Evolutionary conservation across 2,113 vertebrate species (phyloP), one percentile per base, ranked within the genome.

Genomic region (Alethe diademata): DNA sequence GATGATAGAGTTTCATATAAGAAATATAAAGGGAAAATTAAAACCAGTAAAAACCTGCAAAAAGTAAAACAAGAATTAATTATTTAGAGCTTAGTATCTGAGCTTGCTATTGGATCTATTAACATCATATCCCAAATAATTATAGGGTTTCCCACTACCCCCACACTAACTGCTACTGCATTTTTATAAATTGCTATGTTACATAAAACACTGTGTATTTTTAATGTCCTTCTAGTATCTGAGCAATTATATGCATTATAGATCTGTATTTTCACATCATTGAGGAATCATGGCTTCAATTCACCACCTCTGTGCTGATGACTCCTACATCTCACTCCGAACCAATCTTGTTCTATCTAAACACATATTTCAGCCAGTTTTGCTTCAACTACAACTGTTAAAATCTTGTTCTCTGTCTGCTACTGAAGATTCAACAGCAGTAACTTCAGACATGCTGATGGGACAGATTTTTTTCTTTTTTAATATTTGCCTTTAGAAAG

Each of bases 261-360:
- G 72, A 38, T 94, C 88, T 84, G 51, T 78, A 92, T 93, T 95
- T 92, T 93, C 87, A 88, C 56, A 92, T 92, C 79, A 92, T 8
- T 86, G 86, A 95, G 86, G 95, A 95, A 92, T 38, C 64, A 95
- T 69, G 42, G 65, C 93, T 96, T 78, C 88, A 88, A 86, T 95
- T 96, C 93, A 93, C 69, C 90, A 95, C 90, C 93, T 94, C 93
- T 96, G 88, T 88, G 79, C 75, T 93, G 85, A 88, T 42, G 90
- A 84, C 82, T 95, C 78, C 78, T 82, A 71, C 86, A 66, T 78
- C 71, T 93, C 88, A 72, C 82, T 96, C 82, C 61, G 69, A 92
- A 90, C 57, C 53, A 66, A 69, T 90, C 61, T 92, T 48, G 19
- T 45, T 82, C 62, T 71, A 88, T 54, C 92, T 83, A 64, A 96